Evolutionary conservation across 2,113 vertebrate species (phyloP), one percentile per base, ranked within the genome.

Genomic region (Eonycteris spelaea): DNA sequence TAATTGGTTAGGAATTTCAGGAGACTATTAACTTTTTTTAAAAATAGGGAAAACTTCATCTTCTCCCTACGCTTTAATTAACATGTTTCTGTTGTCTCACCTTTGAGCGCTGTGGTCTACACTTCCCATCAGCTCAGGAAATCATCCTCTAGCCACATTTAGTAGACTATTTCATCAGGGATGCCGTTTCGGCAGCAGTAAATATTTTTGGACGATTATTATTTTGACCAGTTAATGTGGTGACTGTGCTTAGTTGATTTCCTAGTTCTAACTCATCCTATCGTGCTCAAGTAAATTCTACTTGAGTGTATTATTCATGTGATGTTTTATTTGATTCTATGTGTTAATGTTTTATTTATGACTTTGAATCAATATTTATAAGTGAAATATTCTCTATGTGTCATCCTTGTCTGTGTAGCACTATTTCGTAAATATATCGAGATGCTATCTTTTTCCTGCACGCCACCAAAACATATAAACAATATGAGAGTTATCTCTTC

Each of bases 281-380:
- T 24, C 38, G 74, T 82, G 12, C 43, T 51, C 59, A 95, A 65
- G 70, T 82, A 70, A 94, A 63, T 93, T 45, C 19, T 86, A 40
- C 85, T 79, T 79, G n/a, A 28, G 40, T 96, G 15, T 33, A 82
- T 91, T 91, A 95, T 93, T 96, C 71, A 93, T 95, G 53, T 83
- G 18, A 48, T 75, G n/a, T 68, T 97, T 94, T 91, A 85, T 91
- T 95, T 88, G 70, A 67, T 86, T 91, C n/a, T 59, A 5, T 71
- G 24, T 55, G 14, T 73, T 91, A 68, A 92, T 95, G 73, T 94
- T 95, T 96, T 95, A 95, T 97, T 96, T 93, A 95, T 33, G 71
- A 24, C 43, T 73, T 55, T 24, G 40, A 82, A 96, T 96, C 71
- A 94, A 91, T 95, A 95, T 95, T 97, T 92, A 77, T 82, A 77